Evolutionary conservation across 2,888 invertebrate species (phyloP).

Genomic region (Girardia tigrina): DNA sequence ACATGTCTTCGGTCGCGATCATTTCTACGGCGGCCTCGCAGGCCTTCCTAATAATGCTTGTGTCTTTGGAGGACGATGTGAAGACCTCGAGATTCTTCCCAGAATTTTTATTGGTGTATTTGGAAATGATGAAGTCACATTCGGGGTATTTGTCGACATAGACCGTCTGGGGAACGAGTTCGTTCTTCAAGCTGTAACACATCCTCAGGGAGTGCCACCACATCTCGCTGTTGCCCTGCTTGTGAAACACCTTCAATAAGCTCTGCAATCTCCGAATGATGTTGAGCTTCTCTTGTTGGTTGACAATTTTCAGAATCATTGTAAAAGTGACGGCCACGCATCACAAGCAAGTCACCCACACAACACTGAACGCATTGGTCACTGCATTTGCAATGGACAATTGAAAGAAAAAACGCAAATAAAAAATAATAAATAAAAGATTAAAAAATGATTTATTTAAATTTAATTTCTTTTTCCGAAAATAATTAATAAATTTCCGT

Average conservation of each 20-base stretch:
- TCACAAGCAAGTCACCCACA: too few species aligned
- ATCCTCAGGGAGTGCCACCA: slow-evolving; percentile 8
- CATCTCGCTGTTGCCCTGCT: neutral
- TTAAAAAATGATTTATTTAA: too few species aligned
- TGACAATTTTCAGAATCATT: neutral
- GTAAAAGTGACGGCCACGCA: too few species aligned
- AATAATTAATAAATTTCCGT: too few species aligned
- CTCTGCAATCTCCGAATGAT: neutral
- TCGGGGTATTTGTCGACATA: neutral
- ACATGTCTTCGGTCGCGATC: neutral
- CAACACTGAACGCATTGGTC: too few species aligned
- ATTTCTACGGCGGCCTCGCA: neutral
- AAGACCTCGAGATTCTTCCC: neutral
- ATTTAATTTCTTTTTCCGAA: too few species aligned
- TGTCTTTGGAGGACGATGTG: neutral
- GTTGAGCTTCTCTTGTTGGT: neutral
- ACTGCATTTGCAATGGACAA: too few species aligned
- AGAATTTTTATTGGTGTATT: neutral
- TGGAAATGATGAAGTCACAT: neutral
- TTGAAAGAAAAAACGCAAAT: too few species aligned
- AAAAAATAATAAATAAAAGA: too few species aligned
- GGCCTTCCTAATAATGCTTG: neutral
- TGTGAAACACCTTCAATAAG: neutral
- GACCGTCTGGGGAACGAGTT: neutral
- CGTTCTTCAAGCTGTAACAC: neutral